A percentile compares a stretch with the other conserved stretches of the same genome.
Evolutionary conservation across 2,797 vertebrate genomes (phyloP).

Genomic region (Brotula barbata): DNA sequence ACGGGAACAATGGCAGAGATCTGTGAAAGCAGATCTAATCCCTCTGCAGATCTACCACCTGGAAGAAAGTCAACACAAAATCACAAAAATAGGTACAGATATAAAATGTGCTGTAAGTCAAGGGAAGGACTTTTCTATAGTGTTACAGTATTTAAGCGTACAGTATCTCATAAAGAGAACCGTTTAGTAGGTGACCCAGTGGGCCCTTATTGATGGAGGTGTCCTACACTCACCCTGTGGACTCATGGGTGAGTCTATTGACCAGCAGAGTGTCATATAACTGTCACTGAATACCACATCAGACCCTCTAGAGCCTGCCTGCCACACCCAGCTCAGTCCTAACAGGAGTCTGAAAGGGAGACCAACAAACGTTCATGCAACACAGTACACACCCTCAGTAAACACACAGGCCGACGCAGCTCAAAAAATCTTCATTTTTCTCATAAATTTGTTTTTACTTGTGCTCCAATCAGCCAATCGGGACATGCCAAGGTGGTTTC

Average conservation of each 20-base stretch:
- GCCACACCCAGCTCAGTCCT: constrained; percentile 19
- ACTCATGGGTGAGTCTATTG: background rate
- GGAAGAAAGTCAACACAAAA: too few species aligned
- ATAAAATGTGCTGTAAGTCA: too few species aligned
- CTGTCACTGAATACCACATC: constrained; percentile 30
- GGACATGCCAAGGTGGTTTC: constrained; percentile 68
- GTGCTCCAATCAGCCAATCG: constrained; percentile 19
- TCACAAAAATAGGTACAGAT: too few species aligned
- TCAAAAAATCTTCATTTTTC: constrained; percentile 18
- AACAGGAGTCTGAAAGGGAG: constrained; percentile 14
- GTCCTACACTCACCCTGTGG: constrained; percentile 7
- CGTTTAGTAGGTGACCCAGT: background rate
- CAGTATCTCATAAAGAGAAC: background rate
- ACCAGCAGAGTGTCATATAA: background rate
- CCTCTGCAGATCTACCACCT: too few species aligned
- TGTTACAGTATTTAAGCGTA: too few species aligned
- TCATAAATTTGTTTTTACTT: constrained; percentile 32
- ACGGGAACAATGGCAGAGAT: too few species aligned
- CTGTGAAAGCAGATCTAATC: too few species aligned
- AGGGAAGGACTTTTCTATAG: too few species aligned
- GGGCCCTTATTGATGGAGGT: constrained; percentile 1
- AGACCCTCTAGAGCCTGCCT: constrained; percentile 3
- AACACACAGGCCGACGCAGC: background rate
- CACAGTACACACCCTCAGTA: background rate
- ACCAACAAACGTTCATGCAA: background rate